Conservation (phyloP, 1,140 invertebrate genomes). For the Pseudomyrmex pallidus region DNA sequence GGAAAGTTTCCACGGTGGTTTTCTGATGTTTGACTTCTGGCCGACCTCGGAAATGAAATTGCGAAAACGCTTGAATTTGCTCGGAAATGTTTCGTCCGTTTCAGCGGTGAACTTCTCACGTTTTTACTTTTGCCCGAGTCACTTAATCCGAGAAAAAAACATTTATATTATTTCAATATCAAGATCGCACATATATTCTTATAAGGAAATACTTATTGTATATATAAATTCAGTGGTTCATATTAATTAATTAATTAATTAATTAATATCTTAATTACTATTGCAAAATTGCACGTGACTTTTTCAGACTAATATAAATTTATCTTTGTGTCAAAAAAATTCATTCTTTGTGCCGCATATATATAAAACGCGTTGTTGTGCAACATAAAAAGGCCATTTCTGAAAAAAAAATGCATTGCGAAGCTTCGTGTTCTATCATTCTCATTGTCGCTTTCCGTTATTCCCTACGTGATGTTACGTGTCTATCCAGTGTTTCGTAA, state of each 20-base stretch:
- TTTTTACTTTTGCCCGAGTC: background rate
- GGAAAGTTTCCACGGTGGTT: conserved; percentile 50
- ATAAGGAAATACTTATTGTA: too few species aligned
- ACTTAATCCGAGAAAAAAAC: background rate
- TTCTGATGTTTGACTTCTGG: conserved; percentile 44
- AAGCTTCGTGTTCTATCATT: conserved; percentile 22
- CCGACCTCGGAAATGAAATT: conserved; percentile 21
- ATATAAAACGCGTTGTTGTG: background rate
- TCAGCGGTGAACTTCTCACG: conserved; percentile 6
- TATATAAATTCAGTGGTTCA: too few species aligned
- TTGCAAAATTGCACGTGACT: too few species aligned
- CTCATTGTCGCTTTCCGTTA: background rate
- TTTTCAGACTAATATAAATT: background rate
- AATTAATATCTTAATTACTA: too few species aligned
- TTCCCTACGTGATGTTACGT: conserved; percentile 8
- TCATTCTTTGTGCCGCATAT: background rate
- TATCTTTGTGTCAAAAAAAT: background rate
- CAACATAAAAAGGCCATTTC: conserved; percentile 16
- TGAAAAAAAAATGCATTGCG: conserved; percentile 7
- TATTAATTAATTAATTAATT: too few species aligned
- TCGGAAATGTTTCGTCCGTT: background rate
- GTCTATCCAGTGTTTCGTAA: conserved; percentile 34
- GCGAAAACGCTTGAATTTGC: conserved; percentile 6
- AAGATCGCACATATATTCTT: background rate
- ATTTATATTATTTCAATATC: background rate